These are phyloP conservation scores for Corythaixoides concolor DNA, from an alignment of 2,113 vertebrate species.

Conservation along the genomic window DNA sequence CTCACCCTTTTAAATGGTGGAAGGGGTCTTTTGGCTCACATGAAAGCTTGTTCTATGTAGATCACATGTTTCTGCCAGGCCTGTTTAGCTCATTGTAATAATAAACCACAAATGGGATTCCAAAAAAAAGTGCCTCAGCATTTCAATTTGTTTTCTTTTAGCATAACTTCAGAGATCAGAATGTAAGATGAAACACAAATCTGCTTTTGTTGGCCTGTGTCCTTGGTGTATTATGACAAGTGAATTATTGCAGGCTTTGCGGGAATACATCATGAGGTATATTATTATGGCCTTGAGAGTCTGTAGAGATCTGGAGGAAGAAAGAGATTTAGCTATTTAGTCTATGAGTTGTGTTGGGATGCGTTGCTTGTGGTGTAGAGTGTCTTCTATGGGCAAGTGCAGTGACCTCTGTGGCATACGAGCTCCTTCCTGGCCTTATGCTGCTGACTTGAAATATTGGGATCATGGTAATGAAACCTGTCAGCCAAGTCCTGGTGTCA, in stretches of 20 bases:
- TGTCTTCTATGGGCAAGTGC: background rate
- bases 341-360: background rate
- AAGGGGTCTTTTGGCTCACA: background rate
- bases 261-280: conserved; percentile 7
- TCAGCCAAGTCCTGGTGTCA: background rate
- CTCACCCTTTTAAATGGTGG: background rate
- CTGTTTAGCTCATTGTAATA: conserved; percentile 12
- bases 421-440: background rate
- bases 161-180: conserved; percentile 38
- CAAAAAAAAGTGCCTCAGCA: conserved; percentile 1
- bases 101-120: background rate
- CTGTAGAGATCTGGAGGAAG: conserved; percentile 13
- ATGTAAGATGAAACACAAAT: conserved; percentile 48
- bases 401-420: background rate
- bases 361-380: accelerated
- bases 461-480: background rate
- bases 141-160: conserved; percentile 53
- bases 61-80: conserved; percentile 38
- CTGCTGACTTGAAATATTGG: background rate
- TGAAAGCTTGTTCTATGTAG: background rate
- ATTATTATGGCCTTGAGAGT: background rate
- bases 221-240: conserved; percentile 31
- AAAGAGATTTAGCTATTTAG: background rate
- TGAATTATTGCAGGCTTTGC: conserved; percentile 38
- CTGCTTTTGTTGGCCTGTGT: conserved; percentile 47